These are phyloP conservation scores for Corythoichthys haematopterus DNA, from an alignment of 2,113 vertebrate species.

Conservation along the genomic window DNA sequence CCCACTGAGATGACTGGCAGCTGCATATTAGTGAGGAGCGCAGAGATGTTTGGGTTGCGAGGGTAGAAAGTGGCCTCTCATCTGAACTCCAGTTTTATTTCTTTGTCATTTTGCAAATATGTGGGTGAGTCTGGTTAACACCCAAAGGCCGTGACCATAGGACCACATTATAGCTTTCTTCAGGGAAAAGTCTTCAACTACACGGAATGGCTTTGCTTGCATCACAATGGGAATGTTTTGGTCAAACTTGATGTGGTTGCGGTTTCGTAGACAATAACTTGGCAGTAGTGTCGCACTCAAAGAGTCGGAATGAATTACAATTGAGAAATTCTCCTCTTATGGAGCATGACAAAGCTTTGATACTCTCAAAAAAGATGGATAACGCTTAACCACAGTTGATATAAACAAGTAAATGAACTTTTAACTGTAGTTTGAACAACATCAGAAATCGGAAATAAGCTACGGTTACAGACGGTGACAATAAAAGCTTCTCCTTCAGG, in stretches of 20 bases:
- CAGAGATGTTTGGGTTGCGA: slow-evolving; percentile 45
- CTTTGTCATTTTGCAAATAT: slow-evolving; percentile 74
- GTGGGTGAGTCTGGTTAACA: slow-evolving; percentile 76
- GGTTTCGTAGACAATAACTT: slow-evolving; percentile 18
- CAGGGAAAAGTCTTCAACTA: slow-evolving; percentile 30
- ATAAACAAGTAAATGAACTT: background rate
- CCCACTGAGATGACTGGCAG: slow-evolving; percentile 33
- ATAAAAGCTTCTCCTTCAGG: slow-evolving; percentile 75
- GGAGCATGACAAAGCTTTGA: background rate
- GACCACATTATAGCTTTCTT: slow-evolving; percentile 56
- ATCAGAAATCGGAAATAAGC: background rate
- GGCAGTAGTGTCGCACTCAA: slow-evolving; percentile 7
- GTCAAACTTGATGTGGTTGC: slow-evolving; percentile 11
- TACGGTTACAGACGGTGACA: slow-evolving; percentile 64
- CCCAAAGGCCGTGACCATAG: slow-evolving; percentile 63
- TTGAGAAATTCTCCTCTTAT: background rate
- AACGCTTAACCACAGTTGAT: background rate
- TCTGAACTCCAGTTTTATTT: slow-evolving; percentile 52
- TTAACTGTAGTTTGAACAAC: background rate
- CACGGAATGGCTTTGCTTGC: slow-evolving; percentile 13
- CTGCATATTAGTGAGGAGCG: slow-evolving; percentile 33
- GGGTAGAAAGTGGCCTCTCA: slow-evolving; percentile 42
- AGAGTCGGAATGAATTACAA: background rate
- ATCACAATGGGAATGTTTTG: slow-evolving; percentile 13
- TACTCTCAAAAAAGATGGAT: background rate